Evolutionary conservation across 2,888 invertebrate species (phyloP), one percentile per base, ranked within the genome.

Genomic region (Baccha elongata): DNA sequence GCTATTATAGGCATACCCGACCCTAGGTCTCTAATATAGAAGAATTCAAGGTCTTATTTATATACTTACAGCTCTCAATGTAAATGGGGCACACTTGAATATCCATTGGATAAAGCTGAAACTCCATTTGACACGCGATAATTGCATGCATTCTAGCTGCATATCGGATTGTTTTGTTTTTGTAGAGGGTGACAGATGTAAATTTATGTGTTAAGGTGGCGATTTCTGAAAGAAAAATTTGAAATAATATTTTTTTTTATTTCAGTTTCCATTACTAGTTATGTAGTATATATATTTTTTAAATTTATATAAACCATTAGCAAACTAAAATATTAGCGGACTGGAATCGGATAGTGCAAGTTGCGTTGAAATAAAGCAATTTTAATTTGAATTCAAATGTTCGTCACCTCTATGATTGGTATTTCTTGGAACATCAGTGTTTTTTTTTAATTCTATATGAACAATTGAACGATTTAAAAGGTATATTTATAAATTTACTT

Each of bases 101-200:
- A 88, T 96, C 96, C 94, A 96, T 95, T 21, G 96, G 96, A 88
- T 96, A 96, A 62, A 95, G 93, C 88, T 95, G 95, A 89, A 96
- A 96, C 89, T 96, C 95, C 95, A 96, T 96, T 91, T 96, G 95
- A 89, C 96, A 96, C 76, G 96, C 96, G 65, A 96, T 94, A 86
- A 96, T 95, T 0, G 96, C 95, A 88, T 96, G 95, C 95, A 96
- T 95, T 84, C 96, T 92, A 0, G 95, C 95, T 3, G 95, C 94
- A 89, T 95, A 96, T 74, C 94, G 92, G 23, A 96, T 95, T 0
- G 96, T 96, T 90, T 94, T 95, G 88, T 96, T 96, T 86, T 94
- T 93, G 88, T 94, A 96, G 80, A 96, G 90, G 19, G 95, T 95
- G 62, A 96, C 95, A 17, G 95, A 95, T 2, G 96, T 95, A 88